Percentiles rank a stretch among this genome's conserved stretches.
Conservation (phyloP, 2,113 vertebrate species). For the Erythrocercus mccallii region DNA sequence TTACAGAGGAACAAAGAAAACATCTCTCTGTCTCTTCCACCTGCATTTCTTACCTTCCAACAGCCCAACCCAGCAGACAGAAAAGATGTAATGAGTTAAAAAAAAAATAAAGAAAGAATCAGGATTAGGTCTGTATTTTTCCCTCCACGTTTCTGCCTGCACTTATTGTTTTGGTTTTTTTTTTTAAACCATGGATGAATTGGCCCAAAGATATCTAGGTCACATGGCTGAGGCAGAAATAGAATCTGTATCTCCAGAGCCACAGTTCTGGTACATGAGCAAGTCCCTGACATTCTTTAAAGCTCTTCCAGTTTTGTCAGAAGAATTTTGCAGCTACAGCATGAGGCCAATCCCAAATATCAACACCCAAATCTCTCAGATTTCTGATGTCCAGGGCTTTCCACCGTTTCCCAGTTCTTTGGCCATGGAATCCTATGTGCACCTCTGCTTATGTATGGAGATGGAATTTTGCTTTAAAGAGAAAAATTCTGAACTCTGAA, state of each 20-base stretch:
- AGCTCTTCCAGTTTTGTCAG: not conserved
- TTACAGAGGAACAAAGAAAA: not conserved
- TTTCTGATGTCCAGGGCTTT: not conserved
- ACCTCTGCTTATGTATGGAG: not conserved
- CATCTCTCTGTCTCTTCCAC: not conserved
- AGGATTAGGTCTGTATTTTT: not conserved
- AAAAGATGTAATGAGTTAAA: not conserved
- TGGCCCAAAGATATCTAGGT: conserved; percentile 13
- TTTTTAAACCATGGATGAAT: not conserved
- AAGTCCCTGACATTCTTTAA: not conserved
- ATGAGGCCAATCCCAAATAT: not conserved
- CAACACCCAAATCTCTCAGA: not conserved
- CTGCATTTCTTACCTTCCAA: not conserved
- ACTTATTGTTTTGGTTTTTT: not conserved
- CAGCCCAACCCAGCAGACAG: not conserved
- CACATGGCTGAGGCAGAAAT: conserved; percentile 25
- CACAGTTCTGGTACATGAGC: rapidly evolving
- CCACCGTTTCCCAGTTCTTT: not conserved
- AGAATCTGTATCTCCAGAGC: conserved; percentile 13
- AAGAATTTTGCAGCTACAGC: not conserved
- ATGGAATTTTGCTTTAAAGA: not conserved
- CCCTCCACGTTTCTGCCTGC: not conserved
- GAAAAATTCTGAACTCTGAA: not conserved
- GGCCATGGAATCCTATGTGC: not conserved
- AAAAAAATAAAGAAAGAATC: not conserved